Conservation (phyloP, 1,140 invertebrate genomes). For the Hormaphis cornu region DNA sequence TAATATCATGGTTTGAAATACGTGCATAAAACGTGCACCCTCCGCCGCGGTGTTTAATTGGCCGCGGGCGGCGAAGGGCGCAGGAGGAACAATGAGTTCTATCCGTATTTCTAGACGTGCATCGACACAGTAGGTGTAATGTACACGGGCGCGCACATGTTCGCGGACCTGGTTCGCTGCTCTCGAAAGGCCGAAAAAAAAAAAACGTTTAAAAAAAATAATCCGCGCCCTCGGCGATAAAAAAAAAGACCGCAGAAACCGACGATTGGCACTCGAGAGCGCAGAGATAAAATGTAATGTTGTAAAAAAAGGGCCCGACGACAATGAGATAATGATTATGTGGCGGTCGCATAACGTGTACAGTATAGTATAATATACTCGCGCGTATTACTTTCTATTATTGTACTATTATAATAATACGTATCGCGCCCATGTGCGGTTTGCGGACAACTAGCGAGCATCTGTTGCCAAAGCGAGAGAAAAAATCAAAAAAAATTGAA, state of each 20-base stretch:
- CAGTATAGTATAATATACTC: neutral
- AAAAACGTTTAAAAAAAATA: neutral
- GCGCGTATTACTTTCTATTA: no score
- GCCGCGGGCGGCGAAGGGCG: neutral
- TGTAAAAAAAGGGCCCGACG: no score
- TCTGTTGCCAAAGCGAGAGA: no score
- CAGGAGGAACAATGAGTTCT: slow-evolving; percentile 19
- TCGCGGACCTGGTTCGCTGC: slow-evolving; percentile 5
- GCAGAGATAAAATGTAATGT: neutral
- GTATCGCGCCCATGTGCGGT: no score
- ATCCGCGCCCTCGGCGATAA: neutral
- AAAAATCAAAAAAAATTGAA: no score
- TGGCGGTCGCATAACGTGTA: neutral
- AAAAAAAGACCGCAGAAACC: slow-evolving; percentile 4
- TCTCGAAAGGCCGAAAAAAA: neutral
- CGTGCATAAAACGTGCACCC: no score
- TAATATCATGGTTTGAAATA: no score
- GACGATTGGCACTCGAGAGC: slow-evolving; percentile 21
- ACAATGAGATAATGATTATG: slow-evolving; percentile 33
- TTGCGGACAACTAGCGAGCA: no score
- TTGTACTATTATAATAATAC: no score
- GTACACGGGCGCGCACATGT: slow-evolving; percentile 27
- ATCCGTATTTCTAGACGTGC: neutral
- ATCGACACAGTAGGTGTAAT: neutral
- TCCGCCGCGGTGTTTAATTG: slow-evolving; percentile 9